Evolutionary conservation across 2,797 vertebrate genomes (phyloP).

Genomic region (Iguana delicatissima): DNA sequence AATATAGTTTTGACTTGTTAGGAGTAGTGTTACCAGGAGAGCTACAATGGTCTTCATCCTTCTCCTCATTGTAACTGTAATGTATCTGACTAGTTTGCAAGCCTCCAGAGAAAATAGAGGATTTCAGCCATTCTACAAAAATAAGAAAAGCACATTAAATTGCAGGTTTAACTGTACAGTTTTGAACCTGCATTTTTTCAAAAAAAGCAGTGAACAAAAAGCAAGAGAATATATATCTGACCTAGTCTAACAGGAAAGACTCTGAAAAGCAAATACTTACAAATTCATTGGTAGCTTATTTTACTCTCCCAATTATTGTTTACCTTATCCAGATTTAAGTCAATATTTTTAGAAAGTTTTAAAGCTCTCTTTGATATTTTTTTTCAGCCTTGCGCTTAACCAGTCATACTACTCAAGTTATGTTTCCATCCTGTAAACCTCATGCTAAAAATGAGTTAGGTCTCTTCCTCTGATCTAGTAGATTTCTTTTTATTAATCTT

Average conservation of each 20-base stretch:
- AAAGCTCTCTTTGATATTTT: background rate
- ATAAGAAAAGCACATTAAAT: background rate
- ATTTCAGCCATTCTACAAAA: slow-evolving; percentile 93
- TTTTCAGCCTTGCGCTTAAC: background rate
- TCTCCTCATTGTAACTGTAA: slow-evolving; percentile 99
- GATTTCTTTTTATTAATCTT: background rate
- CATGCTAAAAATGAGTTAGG: background rate
- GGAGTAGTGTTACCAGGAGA: slow-evolving; percentile 91
- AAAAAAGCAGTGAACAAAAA: background rate
- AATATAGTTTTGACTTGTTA: slow-evolving; percentile 91
- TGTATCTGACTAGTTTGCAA: slow-evolving; percentile 98
- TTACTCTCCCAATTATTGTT: background rate
- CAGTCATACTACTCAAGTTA: background rate
- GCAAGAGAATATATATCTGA: background rate
- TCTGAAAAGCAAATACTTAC: background rate
- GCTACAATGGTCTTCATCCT: slow-evolving; percentile 98
- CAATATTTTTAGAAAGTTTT: background rate
- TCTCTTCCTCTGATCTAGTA: background rate
- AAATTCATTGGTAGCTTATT: background rate
- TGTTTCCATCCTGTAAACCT: background rate
- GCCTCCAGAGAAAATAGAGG: slow-evolving; percentile 96
- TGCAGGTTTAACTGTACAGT: background rate
- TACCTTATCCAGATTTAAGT: background rate
- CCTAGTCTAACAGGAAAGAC: background rate
- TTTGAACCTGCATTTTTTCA: background rate